Base-by-base conservation (phyloP, 2,113 vertebrate species). In the Cyanocitta stelleri region DNA sequence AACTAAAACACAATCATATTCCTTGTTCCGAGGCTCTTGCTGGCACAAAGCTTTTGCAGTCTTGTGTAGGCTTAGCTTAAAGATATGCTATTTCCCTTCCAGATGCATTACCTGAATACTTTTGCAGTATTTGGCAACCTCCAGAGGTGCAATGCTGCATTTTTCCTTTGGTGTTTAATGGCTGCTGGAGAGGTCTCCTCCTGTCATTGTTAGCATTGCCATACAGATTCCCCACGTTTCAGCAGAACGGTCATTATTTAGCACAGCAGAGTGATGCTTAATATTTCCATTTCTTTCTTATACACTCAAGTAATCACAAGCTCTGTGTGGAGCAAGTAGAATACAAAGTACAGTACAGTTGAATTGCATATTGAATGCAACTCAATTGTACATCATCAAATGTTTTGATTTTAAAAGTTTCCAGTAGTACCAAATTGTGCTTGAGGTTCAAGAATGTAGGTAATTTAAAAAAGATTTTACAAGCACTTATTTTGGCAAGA, bases 1-100 rank as follows among this genome's bases (percentile, higher is more conserved):
- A 95, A 93, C 90, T 93, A 78, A 96, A 95, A 69, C 66, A 93
- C 76, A 90, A 67, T 81, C 89, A 69, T 17, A 12, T 79, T 95
- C 85, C 85, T 93, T 93, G 73, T 96, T 94, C 93, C 75, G 91
- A 51, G 84, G 55, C 33, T 91, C 37, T 54, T 85, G 58, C 80
- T 85, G 48, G 66, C 37, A 58, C 41, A 74, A 84, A 43, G 29
- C 27, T 73, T 94, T 87, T 73, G 39, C 24, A 95, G 12, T 89
- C 66, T 90, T 77, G 17, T 4, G 0, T 83, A 35, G 68, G 55
- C 82, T 91, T 82, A 71, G 69, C 23, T 24, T 35, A 62, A 59
- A 87, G 52, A 68, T 87, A 78, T 33, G 46, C 56, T 7, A 1
- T 74, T 95, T 67, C 51, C 82, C 55, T 78, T 81, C 48, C 76